Base-by-base conservation (phyloP, 2,113 vertebrate genomes). In the Danio rerio region DNA sequence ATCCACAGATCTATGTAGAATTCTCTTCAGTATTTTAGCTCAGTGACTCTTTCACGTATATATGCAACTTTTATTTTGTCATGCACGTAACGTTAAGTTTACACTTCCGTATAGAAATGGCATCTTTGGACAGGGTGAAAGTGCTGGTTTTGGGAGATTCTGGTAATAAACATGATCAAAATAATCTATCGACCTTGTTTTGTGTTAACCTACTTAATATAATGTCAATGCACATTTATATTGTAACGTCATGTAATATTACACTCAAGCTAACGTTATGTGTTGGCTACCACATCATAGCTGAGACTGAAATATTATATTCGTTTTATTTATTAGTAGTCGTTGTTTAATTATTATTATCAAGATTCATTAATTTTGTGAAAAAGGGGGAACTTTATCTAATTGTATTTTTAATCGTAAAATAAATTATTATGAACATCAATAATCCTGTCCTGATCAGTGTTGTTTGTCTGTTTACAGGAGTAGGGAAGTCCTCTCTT, bases 141-240 rank as follows among this genome's bases (percentile, higher is more conserved):
- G 96, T 99, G 1, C 84, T 99, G 87, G 98, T 99, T 79, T 90
- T 99, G 88, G 98, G 98, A 42, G 97, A 99, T 90, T 99, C 97
- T 15, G 98, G 97, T 99, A 90, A 96, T 94, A 86, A 4, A 6
- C 20, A 50, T 7, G 9, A 40, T 20, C n/a, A 20, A 6, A 20
- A 12, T 8, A 75, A 10, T 7, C 42, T 13, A 42, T 76, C 6
- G 13, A 40, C 45, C 9, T 5, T 63, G 0, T 6, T 10, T 8
- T 47, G 31, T 45, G 8, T 18, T 52, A 6, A 42, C n/a, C 21
- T n/a, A 6, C 13, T 6, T 56, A 55, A 56, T 6, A 50, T 50
- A 43, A 55, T n/a, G 13, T 49, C 18, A 63, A 52, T 52, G 20
- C 12, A 52, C 0, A 31, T 63, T 78, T 78, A 50, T 63, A 78